phyloP scores from a whole-genome alignment of 2,113 vertebrate species.

The Triplophysa rosa region DNA sequence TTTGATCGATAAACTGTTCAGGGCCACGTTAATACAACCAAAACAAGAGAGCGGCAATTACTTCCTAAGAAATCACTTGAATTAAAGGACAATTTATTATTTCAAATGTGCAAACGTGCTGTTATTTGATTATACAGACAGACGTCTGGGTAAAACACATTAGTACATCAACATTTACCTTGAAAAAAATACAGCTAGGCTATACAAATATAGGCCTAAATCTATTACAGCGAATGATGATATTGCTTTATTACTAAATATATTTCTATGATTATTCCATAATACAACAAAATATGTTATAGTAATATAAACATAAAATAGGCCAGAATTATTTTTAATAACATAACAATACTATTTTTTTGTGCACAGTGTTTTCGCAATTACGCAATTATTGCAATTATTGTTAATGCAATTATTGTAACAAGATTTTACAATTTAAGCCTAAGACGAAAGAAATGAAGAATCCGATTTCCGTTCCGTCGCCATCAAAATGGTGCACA shows the following conservation, averaged over 20 bases:
- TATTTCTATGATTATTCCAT: conserved; percentile 44
- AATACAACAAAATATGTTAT: neutral
- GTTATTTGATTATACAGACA: no score
- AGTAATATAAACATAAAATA: neutral
- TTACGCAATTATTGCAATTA: no score
- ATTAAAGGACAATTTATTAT: conserved; percentile 13
- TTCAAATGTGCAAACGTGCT: neutral
- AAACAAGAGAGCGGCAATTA: neutral
- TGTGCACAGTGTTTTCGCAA: no score
- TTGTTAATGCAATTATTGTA: no score
- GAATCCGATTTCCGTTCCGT: neutral
- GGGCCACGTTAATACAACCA: neutral
- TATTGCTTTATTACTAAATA: conserved; percentile 19
- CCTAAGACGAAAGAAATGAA: neutral
- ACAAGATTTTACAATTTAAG: no score
- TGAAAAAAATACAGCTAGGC: neutral
- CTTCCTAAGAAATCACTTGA: neutral
- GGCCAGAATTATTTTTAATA: neutral
- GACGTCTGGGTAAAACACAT: conserved; percentile 3
- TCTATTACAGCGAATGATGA: neutral
- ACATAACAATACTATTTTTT: no score
- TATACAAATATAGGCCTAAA: neutral
- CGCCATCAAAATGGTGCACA: neutral
- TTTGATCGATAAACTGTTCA: conserved; percentile 21
- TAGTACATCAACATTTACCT: conserved; percentile 23